Evolutionary conservation across 2,888 invertebrate species (phyloP).

Genomic region (Plusia festucae): DNA sequence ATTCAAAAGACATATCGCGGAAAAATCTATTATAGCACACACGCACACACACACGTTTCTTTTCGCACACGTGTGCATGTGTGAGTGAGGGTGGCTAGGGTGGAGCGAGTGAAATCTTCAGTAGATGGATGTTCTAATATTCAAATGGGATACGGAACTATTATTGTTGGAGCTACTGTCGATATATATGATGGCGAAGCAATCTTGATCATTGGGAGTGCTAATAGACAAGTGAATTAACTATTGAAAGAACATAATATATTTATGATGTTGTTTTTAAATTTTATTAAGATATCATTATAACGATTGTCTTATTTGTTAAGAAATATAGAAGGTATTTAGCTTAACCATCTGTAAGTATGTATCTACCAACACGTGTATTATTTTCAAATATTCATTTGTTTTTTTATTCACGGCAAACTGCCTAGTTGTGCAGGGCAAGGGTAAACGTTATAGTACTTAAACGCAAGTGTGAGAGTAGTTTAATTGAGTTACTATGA

Average conservation of each 20-base stretch:
- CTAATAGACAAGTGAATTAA: not conserved
- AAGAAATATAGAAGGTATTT: too few relatives aligned
- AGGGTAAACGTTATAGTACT: too few relatives aligned
- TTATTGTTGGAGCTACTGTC: conserved; percentile 89
- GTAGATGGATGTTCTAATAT: conserved; percentile 89
- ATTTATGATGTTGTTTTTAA: not conserved
- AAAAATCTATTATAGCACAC: conserved; percentile 60
- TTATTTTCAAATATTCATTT: too few relatives aligned
- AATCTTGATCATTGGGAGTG: conserved; percentile 70
- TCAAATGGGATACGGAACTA: conserved; percentile 90
- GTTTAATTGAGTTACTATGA: too few relatives aligned
- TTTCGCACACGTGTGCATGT: conserved; percentile 40
- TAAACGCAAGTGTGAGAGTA: too few relatives aligned
- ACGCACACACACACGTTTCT: conserved; percentile 47
- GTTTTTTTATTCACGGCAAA: too few relatives aligned
- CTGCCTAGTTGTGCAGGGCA: too few relatives aligned
- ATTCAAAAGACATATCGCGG: conserved; percentile 48
- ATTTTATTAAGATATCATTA: too few relatives aligned
- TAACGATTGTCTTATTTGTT: too few relatives aligned
- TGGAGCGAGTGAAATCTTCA: conserved; percentile 82
- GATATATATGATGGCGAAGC: conserved; percentile 72
- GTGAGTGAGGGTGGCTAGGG: conserved; percentile 62
- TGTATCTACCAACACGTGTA: too few relatives aligned
- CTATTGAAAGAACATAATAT: not conserved
- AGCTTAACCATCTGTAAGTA: too few relatives aligned